Conservation (phyloP, 1,140 invertebrate genomes). For the Macrostomum lignano region DNA sequence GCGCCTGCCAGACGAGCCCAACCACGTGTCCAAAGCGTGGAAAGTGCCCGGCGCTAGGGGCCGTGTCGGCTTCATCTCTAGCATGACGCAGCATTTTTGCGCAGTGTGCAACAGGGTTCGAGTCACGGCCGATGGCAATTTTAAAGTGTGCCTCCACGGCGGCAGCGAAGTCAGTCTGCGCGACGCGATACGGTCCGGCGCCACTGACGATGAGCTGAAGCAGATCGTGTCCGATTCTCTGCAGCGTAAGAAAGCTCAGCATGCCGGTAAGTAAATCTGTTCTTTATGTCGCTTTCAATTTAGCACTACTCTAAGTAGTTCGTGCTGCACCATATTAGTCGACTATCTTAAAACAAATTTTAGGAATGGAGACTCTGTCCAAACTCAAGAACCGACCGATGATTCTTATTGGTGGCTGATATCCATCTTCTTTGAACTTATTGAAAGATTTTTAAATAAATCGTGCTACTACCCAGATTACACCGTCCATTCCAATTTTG, state of each 20-base stretch:
- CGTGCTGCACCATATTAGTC: too few relatives aligned
- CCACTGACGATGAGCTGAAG: constrained; percentile 39
- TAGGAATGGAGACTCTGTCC: too few relatives aligned
- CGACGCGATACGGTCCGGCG: constrained; percentile 15
- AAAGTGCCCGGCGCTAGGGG: constrained; percentile 50
- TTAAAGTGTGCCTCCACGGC: constrained; percentile 81
- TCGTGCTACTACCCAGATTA: too few relatives aligned
- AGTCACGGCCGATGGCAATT: constrained; percentile 86
- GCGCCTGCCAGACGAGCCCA: constrained; percentile 38
- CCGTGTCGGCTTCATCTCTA: constrained; percentile 78
- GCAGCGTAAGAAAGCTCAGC: constrained; percentile 53
- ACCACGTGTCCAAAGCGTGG: constrained; percentile 76
- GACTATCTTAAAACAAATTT: too few relatives aligned
- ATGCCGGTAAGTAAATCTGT: constrained; percentile 42
- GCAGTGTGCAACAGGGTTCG: constrained; percentile 45
- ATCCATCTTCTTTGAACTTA: too few relatives aligned
- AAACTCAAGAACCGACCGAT: too few relatives aligned
- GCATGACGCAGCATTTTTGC: constrained; percentile 56
- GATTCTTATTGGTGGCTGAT: too few relatives aligned
- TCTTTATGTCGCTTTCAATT: not conserved
- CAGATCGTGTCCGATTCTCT: constrained; percentile 47
- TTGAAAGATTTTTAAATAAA: too few relatives aligned
- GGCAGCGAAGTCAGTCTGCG: constrained; percentile 59
- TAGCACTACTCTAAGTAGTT: too few relatives aligned
- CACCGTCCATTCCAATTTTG: too few relatives aligned